Evolutionary conservation across 2,888 invertebrate species (phyloP).

Genomic region (Tortrix viridana): DNA sequence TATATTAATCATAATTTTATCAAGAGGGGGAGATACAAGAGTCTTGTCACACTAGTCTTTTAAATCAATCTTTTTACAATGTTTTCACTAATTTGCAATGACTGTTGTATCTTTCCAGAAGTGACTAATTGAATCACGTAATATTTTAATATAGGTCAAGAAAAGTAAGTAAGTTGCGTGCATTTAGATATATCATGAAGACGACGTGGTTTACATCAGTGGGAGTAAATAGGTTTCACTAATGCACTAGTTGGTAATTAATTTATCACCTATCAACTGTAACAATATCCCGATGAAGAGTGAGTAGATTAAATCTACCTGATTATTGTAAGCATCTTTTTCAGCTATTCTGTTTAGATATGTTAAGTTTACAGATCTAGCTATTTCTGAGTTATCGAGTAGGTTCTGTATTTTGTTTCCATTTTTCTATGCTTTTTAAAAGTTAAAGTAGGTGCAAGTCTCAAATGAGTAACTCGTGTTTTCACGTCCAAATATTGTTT

Average conservation of each 20-base stretch:
- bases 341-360: conserved; percentile 29
- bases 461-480: conserved; percentile 61
- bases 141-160: conserved; percentile 32
- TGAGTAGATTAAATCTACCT: conserved; percentile 78
- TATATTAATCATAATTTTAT: conserved; percentile 39
- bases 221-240: conserved; percentile 32
- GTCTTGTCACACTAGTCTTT: conserved; percentile 38
- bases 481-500: background rate
- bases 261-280: conserved; percentile 37
- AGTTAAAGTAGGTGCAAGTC: conserved; percentile 66
- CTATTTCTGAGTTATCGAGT: conserved; percentile 44
- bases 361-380: conserved; percentile 57
- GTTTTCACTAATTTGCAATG: conserved; percentile 31
- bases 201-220: conserved; percentile 22
- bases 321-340: conserved; percentile 57
- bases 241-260: conserved; percentile 37
- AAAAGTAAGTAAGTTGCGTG: conserved; percentile 35
- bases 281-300: conserved; percentile 40
- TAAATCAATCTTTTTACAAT: conserved; percentile 26
- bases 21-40: conserved; percentile 41
- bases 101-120: conserved; percentile 43
- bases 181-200: conserved; percentile 33
- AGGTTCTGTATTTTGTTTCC: conserved; percentile 41
- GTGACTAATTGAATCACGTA: conserved; percentile 37
- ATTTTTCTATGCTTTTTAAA: conserved; percentile 49